phyloP scores from a whole-genome alignment of 2,797 vertebrate genomes.

The Myoxocephalus aenaeus region DNA sequence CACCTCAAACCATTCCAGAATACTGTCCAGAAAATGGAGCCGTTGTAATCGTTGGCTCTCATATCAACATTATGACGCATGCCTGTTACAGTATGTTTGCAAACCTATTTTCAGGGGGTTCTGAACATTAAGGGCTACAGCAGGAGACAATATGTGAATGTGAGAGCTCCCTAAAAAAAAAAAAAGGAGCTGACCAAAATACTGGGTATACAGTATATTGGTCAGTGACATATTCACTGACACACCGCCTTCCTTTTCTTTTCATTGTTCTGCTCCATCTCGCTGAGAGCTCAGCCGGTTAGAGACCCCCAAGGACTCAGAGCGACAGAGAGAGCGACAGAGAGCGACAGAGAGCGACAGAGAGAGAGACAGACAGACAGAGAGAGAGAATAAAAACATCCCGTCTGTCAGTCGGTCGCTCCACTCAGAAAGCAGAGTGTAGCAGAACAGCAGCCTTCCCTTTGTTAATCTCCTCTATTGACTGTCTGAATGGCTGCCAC shows the following conservation, averaged over 20 bases:
- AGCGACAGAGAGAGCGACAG: neutral
- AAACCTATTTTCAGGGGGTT: neutral
- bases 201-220: constrained; percentile 4
- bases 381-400: constrained; percentile 32
- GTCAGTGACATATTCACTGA: constrained; percentile 31
- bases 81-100: neutral
- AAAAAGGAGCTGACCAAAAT: neutral
- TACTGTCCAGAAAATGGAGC: neutral
- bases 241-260: constrained; percentile 12
- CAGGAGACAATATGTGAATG: neutral
- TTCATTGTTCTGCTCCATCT: constrained; percentile 13
- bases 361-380: too few relatives aligned
- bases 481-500: constrained; percentile 65
- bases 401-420: constrained; percentile 51
- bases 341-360: neutral
- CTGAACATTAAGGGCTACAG: neutral
- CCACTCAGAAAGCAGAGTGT: constrained; percentile 39
- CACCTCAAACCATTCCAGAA: neutral
- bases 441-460: constrained; percentile 54
- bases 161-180: neutral
- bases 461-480: constrained; percentile 69
- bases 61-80: neutral
- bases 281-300: neutral
- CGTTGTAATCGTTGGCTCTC: neutral
- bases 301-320: constrained; percentile 17